Evolutionary conservation across 1,140 invertebrate species (phyloP).

Genomic region (Scylla paramamosain): DNA sequence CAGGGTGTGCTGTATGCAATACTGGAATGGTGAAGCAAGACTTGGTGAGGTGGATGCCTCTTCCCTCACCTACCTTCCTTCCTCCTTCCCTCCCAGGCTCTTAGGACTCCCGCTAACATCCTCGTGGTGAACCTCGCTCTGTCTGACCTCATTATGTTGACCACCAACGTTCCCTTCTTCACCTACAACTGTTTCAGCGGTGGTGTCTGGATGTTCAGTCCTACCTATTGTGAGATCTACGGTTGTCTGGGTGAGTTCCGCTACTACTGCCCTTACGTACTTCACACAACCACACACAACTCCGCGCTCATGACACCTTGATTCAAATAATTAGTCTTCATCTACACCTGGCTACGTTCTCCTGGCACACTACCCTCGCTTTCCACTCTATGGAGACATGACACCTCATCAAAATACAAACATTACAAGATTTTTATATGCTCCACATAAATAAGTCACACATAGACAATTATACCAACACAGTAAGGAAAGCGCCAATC

Average conservation of each 20-base stretch:
- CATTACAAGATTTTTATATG: too few species aligned
- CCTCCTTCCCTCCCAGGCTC: conserved; percentile 76
- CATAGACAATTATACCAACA: too few species aligned
- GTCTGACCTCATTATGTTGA: conserved; percentile 90
- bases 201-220: conserved; percentile 81
- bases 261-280: background rate
- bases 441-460: too few species aligned
- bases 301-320: too few species aligned
- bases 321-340: too few species aligned
- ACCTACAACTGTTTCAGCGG: conserved; percentile 87
- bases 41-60: background rate
- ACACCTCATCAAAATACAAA: too few species aligned
- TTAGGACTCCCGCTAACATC: conserved; percentile 91
- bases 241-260: conserved; percentile 84
- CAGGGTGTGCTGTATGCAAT: background rate
- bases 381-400: too few species aligned
- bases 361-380: background rate
- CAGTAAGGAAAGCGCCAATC: too few species aligned
- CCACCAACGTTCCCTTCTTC: conserved; percentile 86
- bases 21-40: background rate
- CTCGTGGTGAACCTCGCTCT: conserved; percentile 92
- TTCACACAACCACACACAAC: conserved; percentile 73
- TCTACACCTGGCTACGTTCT: background rate
- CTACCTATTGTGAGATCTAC: conserved; percentile 90
- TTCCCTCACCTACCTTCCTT: too few species aligned